Evolutionary conservation across 2,113 vertebrate genomes (phyloP).

Genomic region (Capricornis sumatraensis): DNA sequence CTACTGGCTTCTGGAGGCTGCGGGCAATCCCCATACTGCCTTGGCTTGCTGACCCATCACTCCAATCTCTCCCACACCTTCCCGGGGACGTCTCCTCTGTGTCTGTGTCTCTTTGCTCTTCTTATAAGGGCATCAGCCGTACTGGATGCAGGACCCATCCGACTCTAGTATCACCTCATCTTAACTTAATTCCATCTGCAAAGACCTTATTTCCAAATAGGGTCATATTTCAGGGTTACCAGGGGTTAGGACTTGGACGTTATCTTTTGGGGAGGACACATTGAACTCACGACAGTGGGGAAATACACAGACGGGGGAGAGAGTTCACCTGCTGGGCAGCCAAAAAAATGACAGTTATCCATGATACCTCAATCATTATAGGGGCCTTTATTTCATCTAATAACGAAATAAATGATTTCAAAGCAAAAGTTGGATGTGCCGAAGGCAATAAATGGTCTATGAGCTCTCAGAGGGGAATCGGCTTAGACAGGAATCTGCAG

Average conservation of each 20-base stretch:
- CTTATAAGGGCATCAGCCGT: not conserved
- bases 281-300: rapidly evolving
- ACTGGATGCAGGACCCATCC: not conserved
- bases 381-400: not conserved
- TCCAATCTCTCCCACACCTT: not conserved
- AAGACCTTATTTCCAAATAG: not conserved
- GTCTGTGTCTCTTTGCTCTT: not conserved
- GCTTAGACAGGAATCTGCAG: constrained; percentile 30
- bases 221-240: not conserved
- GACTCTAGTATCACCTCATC: not conserved
- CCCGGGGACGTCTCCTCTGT: not conserved
- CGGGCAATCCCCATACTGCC: not conserved
- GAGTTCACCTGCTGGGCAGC: not conserved
- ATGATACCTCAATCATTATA: not conserved
- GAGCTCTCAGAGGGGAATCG: not conserved
- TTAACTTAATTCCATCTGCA: not conserved
- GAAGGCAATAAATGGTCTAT: not conserved
- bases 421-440: constrained; percentile 1
- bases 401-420: constrained; percentile 24
- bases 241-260: not conserved
- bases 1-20: not conserved
- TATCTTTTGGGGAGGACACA: not conserved
- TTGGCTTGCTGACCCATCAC: not conserved
- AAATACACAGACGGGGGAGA: not conserved
- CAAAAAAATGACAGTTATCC: not conserved